A percentile compares a stretch with the other conserved stretches of the same genome.
Evolutionary conservation across 2,113 vertebrate species (phyloP).

Genomic region (Isichthys henryi): DNA sequence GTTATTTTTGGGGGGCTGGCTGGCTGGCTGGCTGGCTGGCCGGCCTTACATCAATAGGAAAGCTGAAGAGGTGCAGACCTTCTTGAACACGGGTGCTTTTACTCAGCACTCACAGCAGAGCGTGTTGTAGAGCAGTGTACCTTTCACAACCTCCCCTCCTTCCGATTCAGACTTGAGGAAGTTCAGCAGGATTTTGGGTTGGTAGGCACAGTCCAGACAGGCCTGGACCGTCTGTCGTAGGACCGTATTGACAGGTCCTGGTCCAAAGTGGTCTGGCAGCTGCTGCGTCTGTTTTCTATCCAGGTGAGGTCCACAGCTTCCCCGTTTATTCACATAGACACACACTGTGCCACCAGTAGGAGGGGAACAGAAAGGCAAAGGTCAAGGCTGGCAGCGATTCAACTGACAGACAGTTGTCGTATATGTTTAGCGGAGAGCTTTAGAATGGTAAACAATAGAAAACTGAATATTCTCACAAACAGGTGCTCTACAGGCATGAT

Average conservation of each 20-base stretch:
- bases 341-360: constrained; percentile 67
- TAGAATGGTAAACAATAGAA: neutral
- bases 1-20: neutral
- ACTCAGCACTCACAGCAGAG: neutral
- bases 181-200: constrained; percentile 78
- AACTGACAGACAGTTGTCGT: neutral
- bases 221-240: constrained; percentile 86
- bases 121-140: constrained; percentile 43
- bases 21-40: neutral
- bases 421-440: neutral
- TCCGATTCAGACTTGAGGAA: constrained; percentile 79
- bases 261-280: constrained; percentile 91
- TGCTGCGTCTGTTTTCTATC: constrained; percentile 85
- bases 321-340: constrained; percentile 91
- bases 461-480: neutral
- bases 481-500: neutral
- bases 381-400: neutral
- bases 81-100: neutral
- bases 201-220: constrained; percentile 81
- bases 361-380: neutral
- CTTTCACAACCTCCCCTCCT: constrained; percentile 83
- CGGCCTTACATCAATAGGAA: neutral
- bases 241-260: constrained; percentile 82
- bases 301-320: constrained; percentile 80
- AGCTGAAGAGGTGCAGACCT: neutral